Base-by-base conservation (phyloP, 2,888 invertebrate species). In the Plebejus anna region DNA sequence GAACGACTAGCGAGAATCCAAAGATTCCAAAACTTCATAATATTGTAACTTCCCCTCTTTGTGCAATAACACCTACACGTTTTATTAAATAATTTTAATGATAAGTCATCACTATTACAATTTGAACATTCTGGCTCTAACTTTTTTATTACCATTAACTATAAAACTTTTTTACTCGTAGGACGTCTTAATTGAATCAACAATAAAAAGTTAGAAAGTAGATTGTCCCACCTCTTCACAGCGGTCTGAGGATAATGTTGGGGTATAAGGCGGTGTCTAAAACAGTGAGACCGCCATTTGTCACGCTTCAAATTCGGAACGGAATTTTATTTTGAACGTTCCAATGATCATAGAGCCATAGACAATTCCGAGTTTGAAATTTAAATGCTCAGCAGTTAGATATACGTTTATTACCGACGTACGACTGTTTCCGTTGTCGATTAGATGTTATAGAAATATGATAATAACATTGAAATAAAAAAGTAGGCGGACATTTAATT, bases 321-420 rank as follows among this genome's bases (percentile, higher is more conserved):
- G 73, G 73, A 55, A 55, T 73, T 73, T 73, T 73, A 73, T 73
- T 73, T 73, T 55, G 13, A 36, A 66, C 61, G 61, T 61, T 61
- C 66, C 36, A 5, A 66, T 36, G 66, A 66, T 66, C 66, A 66
- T 66, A 66, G 32, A 36, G 66, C 13, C 66, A 66, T 66, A 66
- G 66, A 66, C 66, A 66, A 66, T 66, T 66, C 66, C 32, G 32
- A 66, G 66, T 66, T 66, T 32, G 4, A 66, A 66, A 66, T 66
- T 66, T 36, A 66, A 66, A 66, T 66, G 66, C 32, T 66, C 66
- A 66, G 32, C 66, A 66, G 66, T 66, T 66, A 55, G 55, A 16
- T 55, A 55, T 72, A 72, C 42, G 72, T 55, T 55, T 55, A 55
- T 55, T 55, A 47, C 47, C 4, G n/a, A n/a, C n/a, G 47, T 72